These are phyloP conservation scores for Platichthys flesus DNA, from an alignment of 2,113 vertebrate species.

Conservation along the genomic window DNA sequence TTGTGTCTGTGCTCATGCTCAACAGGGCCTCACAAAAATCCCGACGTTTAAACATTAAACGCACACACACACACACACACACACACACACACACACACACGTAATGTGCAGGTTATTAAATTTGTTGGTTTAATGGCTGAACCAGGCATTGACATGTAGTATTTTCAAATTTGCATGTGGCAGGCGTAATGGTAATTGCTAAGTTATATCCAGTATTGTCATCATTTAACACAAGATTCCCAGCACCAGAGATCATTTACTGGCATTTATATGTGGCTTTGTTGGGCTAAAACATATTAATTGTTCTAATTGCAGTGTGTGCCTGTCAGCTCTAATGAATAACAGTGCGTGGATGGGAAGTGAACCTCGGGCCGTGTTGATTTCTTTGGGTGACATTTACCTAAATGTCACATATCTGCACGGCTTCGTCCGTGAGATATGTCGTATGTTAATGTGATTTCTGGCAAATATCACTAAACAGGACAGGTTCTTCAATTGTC, in stretches of 20 bases:
- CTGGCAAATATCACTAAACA: constrained; percentile 77
- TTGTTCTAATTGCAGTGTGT: constrained; percentile 63
- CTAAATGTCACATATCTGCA: constrained; percentile 80
- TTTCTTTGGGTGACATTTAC: constrained; percentile 81
- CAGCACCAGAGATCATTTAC: constrained; percentile 69
- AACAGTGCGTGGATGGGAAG: constrained; percentile 51
- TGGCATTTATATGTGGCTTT: constrained; percentile 71
- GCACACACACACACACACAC: constrained; percentile 32
- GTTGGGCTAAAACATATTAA: constrained; percentile 65
- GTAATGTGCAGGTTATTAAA: constrained; percentile 77
- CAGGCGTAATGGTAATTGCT: constrained; percentile 63
- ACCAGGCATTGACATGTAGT: constrained; percentile 68
- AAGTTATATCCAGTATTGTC: constrained; percentile 64
- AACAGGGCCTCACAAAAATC: constrained; percentile 66
- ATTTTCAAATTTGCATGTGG: constrained; percentile 64
- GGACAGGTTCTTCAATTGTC: constrained; percentile 37
- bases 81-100: constrained; percentile 40
- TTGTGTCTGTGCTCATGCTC: constrained; percentile 59
- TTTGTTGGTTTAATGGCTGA: constrained; percentile 75
- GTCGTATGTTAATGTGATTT: constrained; percentile 75
- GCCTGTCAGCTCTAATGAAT: constrained; percentile 78
- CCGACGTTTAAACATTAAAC: constrained; percentile 50
- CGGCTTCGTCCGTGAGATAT: constrained; percentile 55
- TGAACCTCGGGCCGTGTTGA: constrained; percentile 69
- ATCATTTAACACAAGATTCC: constrained; percentile 69